Evolutionary conservation across 1,140 invertebrate genomes (phyloP).

Genomic region (Drosophila pseudoananassae): DNA sequence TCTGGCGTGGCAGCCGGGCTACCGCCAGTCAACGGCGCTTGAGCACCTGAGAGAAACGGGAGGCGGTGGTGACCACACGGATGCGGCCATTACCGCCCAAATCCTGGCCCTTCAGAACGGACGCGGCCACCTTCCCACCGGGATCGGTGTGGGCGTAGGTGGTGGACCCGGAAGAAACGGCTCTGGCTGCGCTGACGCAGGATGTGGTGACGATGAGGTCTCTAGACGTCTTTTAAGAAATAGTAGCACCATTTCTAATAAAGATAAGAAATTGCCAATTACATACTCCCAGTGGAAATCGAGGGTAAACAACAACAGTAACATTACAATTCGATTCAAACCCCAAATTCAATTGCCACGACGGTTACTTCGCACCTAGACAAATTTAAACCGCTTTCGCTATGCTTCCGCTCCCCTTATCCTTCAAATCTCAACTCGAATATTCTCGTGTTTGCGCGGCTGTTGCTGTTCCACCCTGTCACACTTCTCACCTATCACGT

Average conservation of each 20-base stretch:
- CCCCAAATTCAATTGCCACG: slow-evolving; percentile 14
- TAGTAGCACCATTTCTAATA: slow-evolving; percentile 82
- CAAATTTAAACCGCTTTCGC: slow-evolving; percentile 22
- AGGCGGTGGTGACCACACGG: slow-evolving; percentile 54
- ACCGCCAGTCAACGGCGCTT: slow-evolving; percentile 73
- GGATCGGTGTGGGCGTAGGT: slow-evolving; percentile 40
- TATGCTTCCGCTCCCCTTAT: slow-evolving; percentile 16
- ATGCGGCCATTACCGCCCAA: slow-evolving; percentile 72
- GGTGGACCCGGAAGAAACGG: slow-evolving; percentile 3
- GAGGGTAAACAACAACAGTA: slow-evolving; percentile 77
- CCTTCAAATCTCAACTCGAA: slow-evolving; percentile 18
- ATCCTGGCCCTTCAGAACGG: slow-evolving; percentile 72
- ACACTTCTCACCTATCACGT: slow-evolving; percentile 3
- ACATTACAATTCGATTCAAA: slow-evolving; percentile 38
- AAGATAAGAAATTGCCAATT: slow-evolving; percentile 84
- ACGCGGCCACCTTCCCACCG: slow-evolving; percentile 66
- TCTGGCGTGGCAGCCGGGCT: slow-evolving; percentile 70
- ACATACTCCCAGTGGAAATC: slow-evolving; percentile 84
- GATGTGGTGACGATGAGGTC: slow-evolving; percentile 78
- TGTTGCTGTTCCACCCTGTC: slow-evolving; percentile 9
- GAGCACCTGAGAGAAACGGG: slow-evolving; percentile 62
- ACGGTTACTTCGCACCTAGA: slow-evolving; percentile 9
- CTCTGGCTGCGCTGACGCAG: slow-evolving; percentile 7
- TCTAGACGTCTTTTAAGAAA: slow-evolving; percentile 83
- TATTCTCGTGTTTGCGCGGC: slow-evolving; percentile 28